Evolutionary conservation across 1,140 invertebrate genomes (phyloP).

Genomic region (Caenorhabditis brenneri): DNA sequence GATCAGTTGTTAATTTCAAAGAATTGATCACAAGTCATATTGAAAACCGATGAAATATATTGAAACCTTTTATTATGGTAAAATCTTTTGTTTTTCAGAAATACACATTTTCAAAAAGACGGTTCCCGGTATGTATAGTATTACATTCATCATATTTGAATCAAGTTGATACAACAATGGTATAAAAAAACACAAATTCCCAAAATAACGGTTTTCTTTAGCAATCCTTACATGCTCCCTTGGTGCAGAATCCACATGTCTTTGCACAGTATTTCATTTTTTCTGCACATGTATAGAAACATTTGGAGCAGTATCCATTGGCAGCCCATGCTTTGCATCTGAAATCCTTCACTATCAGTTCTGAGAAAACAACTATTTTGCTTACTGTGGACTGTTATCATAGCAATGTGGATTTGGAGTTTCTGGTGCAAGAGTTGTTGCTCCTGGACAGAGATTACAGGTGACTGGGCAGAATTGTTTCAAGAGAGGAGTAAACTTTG

Average conservation of each 20-base stretch:
- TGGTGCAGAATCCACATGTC: neutral
- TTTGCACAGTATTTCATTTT: neutral
- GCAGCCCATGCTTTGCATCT: neutral
- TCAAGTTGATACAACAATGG: too few relatives aligned
- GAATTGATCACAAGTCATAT: too few relatives aligned
- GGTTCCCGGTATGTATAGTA: too few relatives aligned
- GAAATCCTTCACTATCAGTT: neutral
- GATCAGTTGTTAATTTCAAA: too few relatives aligned
- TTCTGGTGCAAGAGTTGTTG: neutral
- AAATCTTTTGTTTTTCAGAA: too few relatives aligned
- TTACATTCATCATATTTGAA: too few relatives aligned
- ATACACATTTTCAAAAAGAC: too few relatives aligned
- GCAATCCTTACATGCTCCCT: neutral
- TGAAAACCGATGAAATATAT: too few relatives aligned
- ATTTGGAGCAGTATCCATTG: neutral
- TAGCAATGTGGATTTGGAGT: slow-evolving; percentile 14
- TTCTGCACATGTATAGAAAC: neutral
- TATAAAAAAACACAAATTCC: neutral
- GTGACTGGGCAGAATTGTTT: neutral
- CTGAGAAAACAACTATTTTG: neutral
- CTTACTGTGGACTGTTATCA: neutral
- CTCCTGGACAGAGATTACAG: slow-evolving; percentile 12
- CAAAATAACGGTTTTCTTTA: neutral
- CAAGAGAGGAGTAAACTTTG: neutral
- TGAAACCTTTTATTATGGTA: too few relatives aligned